These are phyloP conservation scores for Capra hircus DNA, from an alignment of 2,113 vertebrate genomes.

Conservation along the genomic window DNA sequence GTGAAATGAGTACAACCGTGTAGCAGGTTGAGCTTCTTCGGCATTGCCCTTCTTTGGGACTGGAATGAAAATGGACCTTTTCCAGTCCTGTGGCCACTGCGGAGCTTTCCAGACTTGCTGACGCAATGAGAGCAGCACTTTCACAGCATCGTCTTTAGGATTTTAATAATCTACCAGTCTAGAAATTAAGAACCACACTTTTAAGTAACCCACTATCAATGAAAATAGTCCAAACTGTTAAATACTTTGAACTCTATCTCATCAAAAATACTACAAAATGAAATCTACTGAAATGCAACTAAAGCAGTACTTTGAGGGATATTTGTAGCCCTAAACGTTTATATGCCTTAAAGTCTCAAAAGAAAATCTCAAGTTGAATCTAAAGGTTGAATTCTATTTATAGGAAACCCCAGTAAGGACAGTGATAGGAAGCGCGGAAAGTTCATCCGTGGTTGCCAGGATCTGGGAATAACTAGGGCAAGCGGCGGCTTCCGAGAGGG, in stretches of 20 bases:
- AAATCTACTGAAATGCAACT: not conserved
- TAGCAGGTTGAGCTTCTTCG: not conserved
- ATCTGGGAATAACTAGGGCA: not conserved
- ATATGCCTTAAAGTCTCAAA: not conserved
- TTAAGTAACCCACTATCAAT: not conserved
- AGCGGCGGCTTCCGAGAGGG: fast-evolving
- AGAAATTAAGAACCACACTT: not conserved
- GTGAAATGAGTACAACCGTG: not conserved
- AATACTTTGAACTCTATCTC: not conserved
- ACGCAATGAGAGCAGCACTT: not conserved
- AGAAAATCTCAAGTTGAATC: not conserved
- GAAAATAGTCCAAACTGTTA: not conserved
- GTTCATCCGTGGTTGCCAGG: fast-evolving
- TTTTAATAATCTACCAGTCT: not conserved
- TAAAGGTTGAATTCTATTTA: not conserved
- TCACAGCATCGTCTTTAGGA: not conserved
- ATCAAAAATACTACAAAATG: not conserved
- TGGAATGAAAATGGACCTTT: not conserved
- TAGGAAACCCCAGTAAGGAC: not conserved
- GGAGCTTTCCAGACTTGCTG: not conserved
- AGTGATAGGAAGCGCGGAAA: fast-evolving
- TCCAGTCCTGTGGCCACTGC: not conserved
- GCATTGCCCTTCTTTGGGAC: not conserved
- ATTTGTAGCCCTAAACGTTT: no score
- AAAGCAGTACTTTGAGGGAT: not conserved